Percentiles rank a stretch among this genome's conserved stretches.
phyloP scores from a whole-genome alignment of 2,888 invertebrate genomes.

The Leptogaster cylindrica region DNA sequence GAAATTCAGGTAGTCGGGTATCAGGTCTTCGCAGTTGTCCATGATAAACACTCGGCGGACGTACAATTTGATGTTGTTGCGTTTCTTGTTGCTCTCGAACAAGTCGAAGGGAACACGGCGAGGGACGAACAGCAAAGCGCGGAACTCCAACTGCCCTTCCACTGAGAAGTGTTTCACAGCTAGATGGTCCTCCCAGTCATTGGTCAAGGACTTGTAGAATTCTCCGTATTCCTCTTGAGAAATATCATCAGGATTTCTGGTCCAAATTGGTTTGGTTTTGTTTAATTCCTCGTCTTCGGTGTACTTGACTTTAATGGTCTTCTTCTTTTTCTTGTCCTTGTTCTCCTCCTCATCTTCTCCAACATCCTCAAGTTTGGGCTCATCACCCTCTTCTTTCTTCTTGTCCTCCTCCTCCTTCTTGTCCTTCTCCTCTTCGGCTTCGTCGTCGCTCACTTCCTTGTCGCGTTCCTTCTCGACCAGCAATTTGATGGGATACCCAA shows the following conservation, averaged over 20 bases:
- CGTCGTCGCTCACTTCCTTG: constrained; percentile 94
- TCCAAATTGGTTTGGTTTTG: constrained; percentile 98
- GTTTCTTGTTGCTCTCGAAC: constrained; percentile 97
- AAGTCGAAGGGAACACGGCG: constrained; percentile 95
- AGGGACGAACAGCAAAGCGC: constrained; percentile 90
- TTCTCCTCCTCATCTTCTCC: constrained; percentile 71
- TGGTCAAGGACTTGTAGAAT: constrained; percentile 96
- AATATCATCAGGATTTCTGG: constrained; percentile 95
- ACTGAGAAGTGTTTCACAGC: constrained; percentile 96
- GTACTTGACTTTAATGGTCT: constrained; percentile 97
- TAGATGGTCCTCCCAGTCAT: constrained; percentile 97
- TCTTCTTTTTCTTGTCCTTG: constrained; percentile 86
- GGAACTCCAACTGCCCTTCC: constrained; percentile 92
- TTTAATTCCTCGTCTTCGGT: constrained; percentile 97
- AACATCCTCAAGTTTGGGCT: constrained; percentile 65
- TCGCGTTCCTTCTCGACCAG: constrained; percentile 96
- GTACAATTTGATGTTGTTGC: constrained; percentile 98
- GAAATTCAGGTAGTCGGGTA: constrained; percentile 97
- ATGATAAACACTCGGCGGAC: constrained; percentile 98
- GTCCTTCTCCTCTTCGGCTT: constrained; percentile 86
- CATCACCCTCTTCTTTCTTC: constrained; percentile 64
- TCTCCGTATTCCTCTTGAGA: constrained; percentile 96
- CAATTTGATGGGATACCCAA: constrained; percentile 97
- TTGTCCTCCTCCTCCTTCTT: constrained; percentile 55
- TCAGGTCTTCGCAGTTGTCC: constrained; percentile 99